A percentile compares a stretch with the other conserved stretches of the same genome.
phyloP scores from a whole-genome alignment of 2,888 invertebrate genomes.

The Blomia tropicalis region DNA sequence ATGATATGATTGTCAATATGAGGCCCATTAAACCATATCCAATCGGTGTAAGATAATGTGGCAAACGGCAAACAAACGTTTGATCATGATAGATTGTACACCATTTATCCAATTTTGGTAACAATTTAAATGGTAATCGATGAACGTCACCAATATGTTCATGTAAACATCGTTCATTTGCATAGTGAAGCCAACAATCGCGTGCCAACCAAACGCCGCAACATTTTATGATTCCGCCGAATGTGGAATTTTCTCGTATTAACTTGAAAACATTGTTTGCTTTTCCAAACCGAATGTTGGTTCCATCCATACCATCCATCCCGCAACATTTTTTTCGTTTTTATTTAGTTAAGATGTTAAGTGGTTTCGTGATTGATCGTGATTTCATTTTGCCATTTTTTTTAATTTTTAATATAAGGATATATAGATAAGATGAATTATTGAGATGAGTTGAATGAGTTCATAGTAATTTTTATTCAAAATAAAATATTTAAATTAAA shows the following conservation, averaged over 20 bases:
- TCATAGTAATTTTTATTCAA: neutral
- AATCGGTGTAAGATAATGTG: neutral
- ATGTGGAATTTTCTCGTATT: constrained; percentile 7
- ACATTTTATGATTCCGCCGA: constrained; percentile 17
- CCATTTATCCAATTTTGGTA: constrained; percentile 17
- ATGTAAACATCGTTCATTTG: neutral
- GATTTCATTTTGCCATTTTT: too few relatives aligned
- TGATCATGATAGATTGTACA: constrained; percentile 15
- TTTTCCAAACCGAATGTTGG: too few relatives aligned
- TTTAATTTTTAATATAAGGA: too few relatives aligned
- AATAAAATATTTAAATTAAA: neutral
- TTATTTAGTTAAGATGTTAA: too few relatives aligned
- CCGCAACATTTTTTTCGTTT: too few relatives aligned
- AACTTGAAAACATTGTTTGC: neutral
- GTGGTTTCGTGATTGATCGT: too few relatives aligned
- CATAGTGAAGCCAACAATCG: constrained; percentile 16
- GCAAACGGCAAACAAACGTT: constrained; percentile 2
- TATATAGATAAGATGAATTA: too few relatives aligned
- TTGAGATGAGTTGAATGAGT: neutral
- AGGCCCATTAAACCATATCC: neutral
- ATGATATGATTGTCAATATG: neutral
- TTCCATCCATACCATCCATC: too few relatives aligned
- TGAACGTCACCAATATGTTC: neutral
- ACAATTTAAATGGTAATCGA: constrained; percentile 10
- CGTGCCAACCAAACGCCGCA: constrained; percentile 20